These are phyloP conservation scores for Buathra laborator DNA, from an alignment of 2,888 invertebrate species.

Conservation along the genomic window DNA sequence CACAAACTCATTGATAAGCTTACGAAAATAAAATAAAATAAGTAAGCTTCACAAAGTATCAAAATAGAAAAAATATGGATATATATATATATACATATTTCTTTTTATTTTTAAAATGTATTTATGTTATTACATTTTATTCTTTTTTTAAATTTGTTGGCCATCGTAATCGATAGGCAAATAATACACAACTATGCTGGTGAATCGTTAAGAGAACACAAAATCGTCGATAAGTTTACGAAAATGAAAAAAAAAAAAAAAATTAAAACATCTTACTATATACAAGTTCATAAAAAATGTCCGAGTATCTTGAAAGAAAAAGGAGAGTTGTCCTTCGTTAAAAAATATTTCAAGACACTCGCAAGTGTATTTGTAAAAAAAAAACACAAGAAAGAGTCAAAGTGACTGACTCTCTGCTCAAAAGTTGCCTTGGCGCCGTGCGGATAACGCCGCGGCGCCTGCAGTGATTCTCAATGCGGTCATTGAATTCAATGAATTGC, in stretches of 20 bases:
- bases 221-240: background rate
- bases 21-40: background rate
- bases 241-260: background rate
- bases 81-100: too few relatives aligned
- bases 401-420: conserved; percentile 46
- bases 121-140: too few relatives aligned
- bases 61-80: too few relatives aligned
- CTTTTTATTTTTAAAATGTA: too few relatives aligned
- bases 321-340: background rate
- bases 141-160: too few relatives aligned
- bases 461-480: conserved; percentile 67
- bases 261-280: background rate
- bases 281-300: background rate
- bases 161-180: too few relatives aligned
- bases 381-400: conserved; percentile 16
- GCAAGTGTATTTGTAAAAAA: background rate
- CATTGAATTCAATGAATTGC: conserved; percentile 57
- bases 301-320: background rate
- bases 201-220: too few relatives aligned
- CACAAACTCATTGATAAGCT: background rate
- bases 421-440: conserved; percentile 57
- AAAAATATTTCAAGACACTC: background rate
- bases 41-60: too few relatives aligned
- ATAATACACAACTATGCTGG: too few relatives aligned
- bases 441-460: conserved; percentile 67